Evolutionary conservation across 2,113 vertebrate species (phyloP).

Genomic region (Poeciliopsis occidentalis): DNA sequence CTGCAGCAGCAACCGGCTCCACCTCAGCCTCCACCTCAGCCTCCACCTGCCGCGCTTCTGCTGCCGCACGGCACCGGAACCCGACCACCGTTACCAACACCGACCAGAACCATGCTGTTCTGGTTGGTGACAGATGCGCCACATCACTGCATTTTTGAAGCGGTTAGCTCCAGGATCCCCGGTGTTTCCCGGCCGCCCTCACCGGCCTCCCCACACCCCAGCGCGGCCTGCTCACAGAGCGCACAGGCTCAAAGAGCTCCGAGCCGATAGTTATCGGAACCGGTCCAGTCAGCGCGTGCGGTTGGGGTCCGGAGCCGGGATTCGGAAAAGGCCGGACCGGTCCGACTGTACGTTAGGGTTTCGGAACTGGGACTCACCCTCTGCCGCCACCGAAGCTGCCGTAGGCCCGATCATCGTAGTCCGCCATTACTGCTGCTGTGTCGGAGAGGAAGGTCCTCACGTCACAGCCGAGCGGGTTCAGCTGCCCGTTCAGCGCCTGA

Average conservation of each 20-base stretch:
- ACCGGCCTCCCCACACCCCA: constrained; percentile 43
- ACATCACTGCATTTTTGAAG: background rate
- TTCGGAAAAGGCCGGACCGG: constrained; percentile 70
- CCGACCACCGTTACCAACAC: accelerated
- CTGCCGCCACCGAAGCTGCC: constrained; percentile 92
- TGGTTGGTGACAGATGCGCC: background rate
- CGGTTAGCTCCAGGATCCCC: constrained; percentile 29
- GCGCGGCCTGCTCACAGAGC: background rate
- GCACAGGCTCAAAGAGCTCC: background rate
- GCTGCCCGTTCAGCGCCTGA: constrained; percentile 86
- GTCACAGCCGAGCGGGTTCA: constrained; percentile 74
- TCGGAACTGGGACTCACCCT: constrained; percentile 82
- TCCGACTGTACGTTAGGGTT: background rate
- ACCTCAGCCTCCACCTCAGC: constrained; percentile 24
- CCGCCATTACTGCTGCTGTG: constrained; percentile 93
- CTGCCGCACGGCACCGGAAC: background rate
- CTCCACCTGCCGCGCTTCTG: constrained; percentile 22
- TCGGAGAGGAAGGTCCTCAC: constrained; percentile 85
- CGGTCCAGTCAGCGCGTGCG: background rate
- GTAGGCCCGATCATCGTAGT: constrained; percentile 95
- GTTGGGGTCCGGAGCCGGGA: background rate
- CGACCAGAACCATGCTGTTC: accelerated
- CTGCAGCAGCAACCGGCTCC: constrained; percentile 37
- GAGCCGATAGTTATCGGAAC: background rate
- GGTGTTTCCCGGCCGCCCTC: constrained; percentile 43